Conservation (phyloP, 1,140 invertebrate species). For the Chironomus tepperi region DNA sequence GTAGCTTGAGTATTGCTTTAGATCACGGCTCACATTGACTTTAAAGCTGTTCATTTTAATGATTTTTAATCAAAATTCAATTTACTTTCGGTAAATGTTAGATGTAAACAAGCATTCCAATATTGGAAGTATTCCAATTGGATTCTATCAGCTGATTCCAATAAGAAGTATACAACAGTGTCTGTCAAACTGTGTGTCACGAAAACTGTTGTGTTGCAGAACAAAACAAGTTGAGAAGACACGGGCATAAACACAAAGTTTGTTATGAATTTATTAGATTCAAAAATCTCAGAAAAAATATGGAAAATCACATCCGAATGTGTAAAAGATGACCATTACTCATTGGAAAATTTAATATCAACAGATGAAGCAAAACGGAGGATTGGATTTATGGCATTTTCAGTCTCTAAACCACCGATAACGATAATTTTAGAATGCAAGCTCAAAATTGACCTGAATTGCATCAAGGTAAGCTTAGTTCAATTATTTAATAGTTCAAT, state of each 20-base stretch:
- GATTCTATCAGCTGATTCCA: too few relatives aligned
- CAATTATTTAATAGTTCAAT: background rate
- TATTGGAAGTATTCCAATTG: background rate
- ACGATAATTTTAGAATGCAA: background rate
- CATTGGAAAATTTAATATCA: background rate
- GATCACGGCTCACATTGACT: background rate
- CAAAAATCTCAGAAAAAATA: background rate
- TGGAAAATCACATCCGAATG: background rate
- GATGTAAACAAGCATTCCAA: background rate
- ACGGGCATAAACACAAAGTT: background rate
- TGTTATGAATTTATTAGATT: slow-evolving; percentile 1
- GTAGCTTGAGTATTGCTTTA: background rate
- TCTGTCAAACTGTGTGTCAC: too few relatives aligned
- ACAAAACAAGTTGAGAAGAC: background rate
- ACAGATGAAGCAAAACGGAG: background rate
- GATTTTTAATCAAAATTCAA: background rate
- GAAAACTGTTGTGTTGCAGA: background rate
- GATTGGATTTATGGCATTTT: background rate
- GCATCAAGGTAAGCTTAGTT: background rate
- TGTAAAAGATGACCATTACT: background rate
- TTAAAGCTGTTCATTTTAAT: background rate
- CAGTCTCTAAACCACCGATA: background rate
- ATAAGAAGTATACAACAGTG: too few relatives aligned
- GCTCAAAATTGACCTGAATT: background rate
- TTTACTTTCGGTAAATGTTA: background rate